Base-by-base conservation (phyloP, 1,140 invertebrate species). In the Drosophila oshimai region DNA sequence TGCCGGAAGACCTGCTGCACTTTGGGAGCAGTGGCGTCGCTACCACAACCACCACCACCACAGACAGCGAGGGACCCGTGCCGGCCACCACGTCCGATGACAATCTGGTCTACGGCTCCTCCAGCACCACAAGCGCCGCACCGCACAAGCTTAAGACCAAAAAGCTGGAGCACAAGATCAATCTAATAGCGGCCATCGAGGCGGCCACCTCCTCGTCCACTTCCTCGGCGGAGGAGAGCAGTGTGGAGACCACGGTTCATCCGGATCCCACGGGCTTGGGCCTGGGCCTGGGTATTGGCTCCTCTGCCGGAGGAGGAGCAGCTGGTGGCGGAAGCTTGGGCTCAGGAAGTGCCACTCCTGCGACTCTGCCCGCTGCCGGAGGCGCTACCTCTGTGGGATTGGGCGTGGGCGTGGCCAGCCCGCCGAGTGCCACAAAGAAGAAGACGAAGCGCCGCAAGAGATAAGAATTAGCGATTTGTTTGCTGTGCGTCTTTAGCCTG, bases 401-500 rank as follows among this genome's bases (percentile, higher is more conserved):
- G 49, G 65, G 65, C 12, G 44, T 61, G 34, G 54, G 50, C 49
- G 54, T 57, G 20, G n/a, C 42, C 17, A 53, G 53, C 20, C 88
- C 69, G 75, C 71, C 72, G 73, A 79, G 89, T 90, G 78, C 62
- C 45, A 67, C 73, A 78, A 90, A 91, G 70, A 91, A 91, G 74
- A 90, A 91, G 77, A 88, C 78, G 0, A 91, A 91, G 51, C 72
- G 84, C 5, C 90, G 90, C 47, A 91, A 91, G 46, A 91, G 90
- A 91, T 90, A 90, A 91, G 90, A 91, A 88, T 90, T 90, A 91
- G 88, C 79, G 46, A 87, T 90, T 54, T 90, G 84, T 90, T 89
- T 90, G 88, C 75, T 90, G 89, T 90, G 84, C 77, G 77, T 90
- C 57, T 90, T 90, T 67, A 89, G 89, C 79, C 60, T 90, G 26